Base-by-base conservation (phyloP, 2,113 vertebrate genomes). In the Osmerus mordax region DNA sequence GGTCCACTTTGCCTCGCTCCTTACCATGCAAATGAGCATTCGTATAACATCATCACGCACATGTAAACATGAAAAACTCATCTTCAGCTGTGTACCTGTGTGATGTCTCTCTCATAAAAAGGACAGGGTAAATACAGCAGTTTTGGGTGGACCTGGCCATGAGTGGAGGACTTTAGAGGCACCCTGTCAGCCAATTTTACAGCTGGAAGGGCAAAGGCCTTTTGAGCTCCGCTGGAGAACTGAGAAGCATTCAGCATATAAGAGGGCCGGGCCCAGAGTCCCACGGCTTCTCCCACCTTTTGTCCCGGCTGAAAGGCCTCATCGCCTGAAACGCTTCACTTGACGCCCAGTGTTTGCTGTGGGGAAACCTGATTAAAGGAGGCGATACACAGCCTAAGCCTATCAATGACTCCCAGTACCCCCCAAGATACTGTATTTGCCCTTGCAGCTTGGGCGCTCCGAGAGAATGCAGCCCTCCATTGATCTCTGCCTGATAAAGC, bases 401-500 rank as follows among this genome's bases (percentile, higher is more conserved):
- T 90, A 90, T 89, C 88, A 90, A 86, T 89, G 89, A 87, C 84
- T 90, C 85, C 75, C 81, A 76, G 81, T 81, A 74, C 81, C 85
- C 88, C 87, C 87, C 74, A 82, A 87, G 89, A 89, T 87, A 88
- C 84, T 79, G 89, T 91, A 89, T 91, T 91, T 91, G 90, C 89
- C 87, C 86, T 89, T 85, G 88, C 82, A 87, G 84, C 78, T 78
- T 79, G 75, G 83, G 85, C 76, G 84, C 87, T 79, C 84, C 60
- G 82, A 87, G 84, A 90, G 88, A 91, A 91, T 89, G 86, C 86
- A 85, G 82, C 81, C 29, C 77, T 86, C 87, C 87, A 91, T 90
- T 91, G 92, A 92, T 92, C 90, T 89, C 72, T 83, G 87, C 89
- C 85, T 89, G 89, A 90, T 91, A 90, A 90, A 91, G 88, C 89